Evolutionary conservation across 1,140 invertebrate species (phyloP).

Genomic region (Laupala kohalensis): DNA sequence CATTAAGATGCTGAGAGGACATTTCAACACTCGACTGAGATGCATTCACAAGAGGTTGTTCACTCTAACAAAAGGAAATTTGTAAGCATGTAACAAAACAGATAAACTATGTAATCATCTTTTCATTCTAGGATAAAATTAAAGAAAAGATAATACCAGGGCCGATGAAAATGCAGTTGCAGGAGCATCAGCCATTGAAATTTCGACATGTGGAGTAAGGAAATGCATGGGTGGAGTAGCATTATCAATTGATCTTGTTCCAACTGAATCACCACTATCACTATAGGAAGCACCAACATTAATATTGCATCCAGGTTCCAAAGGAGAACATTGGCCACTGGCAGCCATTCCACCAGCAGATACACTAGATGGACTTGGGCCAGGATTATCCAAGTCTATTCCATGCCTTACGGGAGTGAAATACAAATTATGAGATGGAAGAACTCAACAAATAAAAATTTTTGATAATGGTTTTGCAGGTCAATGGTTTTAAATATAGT

Average conservation of each 20-base stretch:
- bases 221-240: constrained; percentile 80
- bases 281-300: constrained; percentile 48
- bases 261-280: constrained; percentile 64
- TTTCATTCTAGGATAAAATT: neutral
- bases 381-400: constrained; percentile 75
- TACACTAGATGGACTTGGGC: constrained; percentile 53
- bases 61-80: neutral
- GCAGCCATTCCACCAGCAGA: constrained; percentile 47
- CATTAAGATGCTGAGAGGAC: constrained; percentile 22
- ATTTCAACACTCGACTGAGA: constrained; percentile 3
- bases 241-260: constrained; percentile 62
- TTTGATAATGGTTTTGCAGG: no score
- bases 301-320: constrained; percentile 7
- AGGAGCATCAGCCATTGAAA: constrained; percentile 62
- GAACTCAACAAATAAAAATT: neutral
- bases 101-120: no score
- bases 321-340: constrained; percentile 38
- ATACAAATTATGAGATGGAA: neutral
- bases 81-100: neutral
- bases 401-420: constrained; percentile 59
- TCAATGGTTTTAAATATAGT: no score
- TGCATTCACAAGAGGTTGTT: neutral
- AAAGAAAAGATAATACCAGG: neutral
- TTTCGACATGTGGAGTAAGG: constrained; percentile 75
- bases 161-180: constrained; percentile 10